Base-by-base conservation (phyloP, 2,888 invertebrate genomes). In the Euplexia lucipara region DNA sequence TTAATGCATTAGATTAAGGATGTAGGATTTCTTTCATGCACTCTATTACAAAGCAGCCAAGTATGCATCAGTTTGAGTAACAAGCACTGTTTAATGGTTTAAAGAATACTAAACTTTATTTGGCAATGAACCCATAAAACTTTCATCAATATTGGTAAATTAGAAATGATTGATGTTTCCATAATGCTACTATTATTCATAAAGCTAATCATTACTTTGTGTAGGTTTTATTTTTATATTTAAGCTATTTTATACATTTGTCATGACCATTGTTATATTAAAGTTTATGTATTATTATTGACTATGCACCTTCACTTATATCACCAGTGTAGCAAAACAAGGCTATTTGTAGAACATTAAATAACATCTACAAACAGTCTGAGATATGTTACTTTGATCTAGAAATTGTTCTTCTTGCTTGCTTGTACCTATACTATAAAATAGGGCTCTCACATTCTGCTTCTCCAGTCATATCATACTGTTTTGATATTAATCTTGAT, bases 231-330 rank as follows among this genome's bases (percentile, higher is more conserved):
- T 54, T 65, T 32, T 32, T 49, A 16, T n/a, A 10, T 30, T 18
- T n/a, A 14, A 51, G 16, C 5, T 30, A 26, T 42, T 37, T 14
- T n/a, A 32, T 12, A 52, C 37, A 32, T 26, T 22, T 42, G 44
- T 49, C 37, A 42, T 44, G 39, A 54, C 49, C 44, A 54, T 69
- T 42, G 37, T 41, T 34, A 34, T 16, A 42, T n/a, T 14, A 47
- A 60, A 49, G 12, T 22, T 30, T 47, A 44, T 35, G n/a, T 60
- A 41, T 52, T 44, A 26, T 39, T 18, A 16, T n/a, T 39, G 18
- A 49, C 12, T 32, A 18, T 35, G 6, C 14, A 41, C 12, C 7
- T n/a, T n/a, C n/a, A n/a, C 32, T 12, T 39, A 67, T 6, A 47
- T 52, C 12, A 52, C 9, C 1, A 69, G 14, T 12, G 10, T 1